These are phyloP conservation scores for Enteromius treurensis DNA, from an alignment of 2,797 vertebrate species.

Conservation along the genomic window DNA sequence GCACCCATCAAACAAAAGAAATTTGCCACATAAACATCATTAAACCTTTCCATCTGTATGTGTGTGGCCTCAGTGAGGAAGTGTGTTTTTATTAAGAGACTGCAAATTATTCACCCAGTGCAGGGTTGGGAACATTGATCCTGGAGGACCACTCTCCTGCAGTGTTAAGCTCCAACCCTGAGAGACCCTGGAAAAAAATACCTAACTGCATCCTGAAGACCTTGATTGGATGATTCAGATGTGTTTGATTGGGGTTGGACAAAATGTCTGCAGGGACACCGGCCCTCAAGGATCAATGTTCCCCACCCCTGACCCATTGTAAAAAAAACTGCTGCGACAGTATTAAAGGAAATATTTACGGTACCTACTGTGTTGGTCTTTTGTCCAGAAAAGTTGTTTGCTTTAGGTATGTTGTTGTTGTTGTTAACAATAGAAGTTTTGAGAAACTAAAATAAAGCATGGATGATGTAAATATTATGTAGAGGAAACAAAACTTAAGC, in stretches of 20 bases:
- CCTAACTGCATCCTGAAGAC: too few relatives aligned
- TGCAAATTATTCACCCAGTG: not conserved
- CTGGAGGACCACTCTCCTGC: too few relatives aligned
- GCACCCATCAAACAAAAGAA: conserved; percentile 90
- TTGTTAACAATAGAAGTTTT: not conserved
- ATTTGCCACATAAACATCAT: conserved; percentile 85
- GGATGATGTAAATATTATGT: not conserved
- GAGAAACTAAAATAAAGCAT: not conserved
- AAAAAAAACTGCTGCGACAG: conserved; percentile 44
- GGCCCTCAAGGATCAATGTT: too few relatives aligned
- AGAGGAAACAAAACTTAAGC: not conserved
- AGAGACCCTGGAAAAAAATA: too few relatives aligned
- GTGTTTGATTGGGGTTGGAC: too few relatives aligned
- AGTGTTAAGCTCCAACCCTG: too few relatives aligned
- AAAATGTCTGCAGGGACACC: too few relatives aligned
- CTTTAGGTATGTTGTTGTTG: not conserved
- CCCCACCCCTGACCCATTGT: conserved; percentile 37
- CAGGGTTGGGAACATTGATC: too few relatives aligned
- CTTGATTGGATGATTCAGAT: too few relatives aligned
- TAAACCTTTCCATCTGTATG: not conserved
- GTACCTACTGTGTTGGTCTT: conserved; percentile 18
- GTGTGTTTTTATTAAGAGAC: not conserved
- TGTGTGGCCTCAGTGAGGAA: conserved; percentile 33
- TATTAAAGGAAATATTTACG: conserved; percentile 65
- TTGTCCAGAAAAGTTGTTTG: not conserved